Percentiles rank a stretch among this genome's conserved stretches.
These are phyloP conservation scores for Spialia ferax DNA, from an alignment of 2,888 invertebrate species.

Conservation along the genomic window DNA sequence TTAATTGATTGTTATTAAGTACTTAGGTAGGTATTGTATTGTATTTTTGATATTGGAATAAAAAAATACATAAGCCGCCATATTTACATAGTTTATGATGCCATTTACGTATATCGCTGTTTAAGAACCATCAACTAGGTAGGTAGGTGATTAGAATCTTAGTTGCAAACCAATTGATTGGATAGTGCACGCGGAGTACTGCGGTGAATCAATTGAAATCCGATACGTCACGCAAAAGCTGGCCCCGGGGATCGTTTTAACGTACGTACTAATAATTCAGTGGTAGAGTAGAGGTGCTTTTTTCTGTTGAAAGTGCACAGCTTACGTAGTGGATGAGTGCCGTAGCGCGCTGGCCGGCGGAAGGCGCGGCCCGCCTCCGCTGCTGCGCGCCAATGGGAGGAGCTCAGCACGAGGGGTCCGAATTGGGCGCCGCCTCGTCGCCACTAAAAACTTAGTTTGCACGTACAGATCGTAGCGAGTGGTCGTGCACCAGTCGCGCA, in stretches of 20 bases:
- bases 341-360: constrained; percentile 34
- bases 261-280: constrained; percentile 59
- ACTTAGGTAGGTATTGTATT: too few species aligned
- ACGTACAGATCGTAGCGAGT: constrained; percentile 58
- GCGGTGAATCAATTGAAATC: constrained; percentile 52
- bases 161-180: background rate
- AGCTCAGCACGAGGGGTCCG: constrained; percentile 44
- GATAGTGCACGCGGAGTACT: background rate
- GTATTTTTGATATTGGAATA: too few species aligned
- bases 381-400: constrained; percentile 56
- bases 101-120: background rate
- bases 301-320: constrained; percentile 42
- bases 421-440: constrained; percentile 55
- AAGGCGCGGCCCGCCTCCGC: constrained; percentile 50
- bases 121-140: background rate
- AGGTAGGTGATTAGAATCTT: too few species aligned
- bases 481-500: constrained; percentile 54
- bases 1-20: too few species aligned
- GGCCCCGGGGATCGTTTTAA: constrained; percentile 48
- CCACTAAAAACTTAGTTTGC: constrained; percentile 60
- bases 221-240: constrained; percentile 56
- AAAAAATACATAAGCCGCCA: too few species aligned
- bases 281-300: constrained; percentile 52
- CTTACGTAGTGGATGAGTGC: constrained; percentile 56
- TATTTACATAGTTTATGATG: too few species aligned